Conservation (phyloP, 2,113 vertebrate genomes). For the Aplodontia rufa region DNA sequence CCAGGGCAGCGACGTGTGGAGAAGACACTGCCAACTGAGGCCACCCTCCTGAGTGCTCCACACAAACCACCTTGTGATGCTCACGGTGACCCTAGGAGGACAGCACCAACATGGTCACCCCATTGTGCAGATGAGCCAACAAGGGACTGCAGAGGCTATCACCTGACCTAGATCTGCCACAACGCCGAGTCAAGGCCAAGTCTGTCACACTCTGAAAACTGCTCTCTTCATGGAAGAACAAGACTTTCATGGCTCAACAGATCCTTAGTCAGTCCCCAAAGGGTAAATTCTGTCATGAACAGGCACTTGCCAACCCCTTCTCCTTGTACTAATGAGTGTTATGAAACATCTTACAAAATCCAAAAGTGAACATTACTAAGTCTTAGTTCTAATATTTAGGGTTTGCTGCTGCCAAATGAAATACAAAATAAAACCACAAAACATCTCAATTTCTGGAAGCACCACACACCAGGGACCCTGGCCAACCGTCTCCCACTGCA, state of each 20-base stretch:
- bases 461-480: neutral
- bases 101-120: too few relatives aligned
- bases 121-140: neutral
- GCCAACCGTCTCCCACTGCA: neutral
- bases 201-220: neutral
- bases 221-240: neutral
- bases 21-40: too few relatives aligned
- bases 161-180: neutral
- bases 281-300: neutral
- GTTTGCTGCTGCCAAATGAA: neutral
- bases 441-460: neutral
- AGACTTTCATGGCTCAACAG: neutral
- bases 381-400: neutral
- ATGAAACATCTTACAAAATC: neutral
- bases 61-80: neutral
- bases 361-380: neutral
- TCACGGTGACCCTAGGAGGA: neutral
- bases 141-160: neutral
- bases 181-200: neutral
- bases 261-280: neutral
- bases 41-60: neutral
- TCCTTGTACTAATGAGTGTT: neutral
- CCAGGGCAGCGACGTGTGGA: neutral
- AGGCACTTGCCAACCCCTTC: neutral
- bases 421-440: constrained; percentile 2